phyloP scores from a whole-genome alignment of 2,888 invertebrate species.

The Caenorhabditis sulstoni region DNA sequence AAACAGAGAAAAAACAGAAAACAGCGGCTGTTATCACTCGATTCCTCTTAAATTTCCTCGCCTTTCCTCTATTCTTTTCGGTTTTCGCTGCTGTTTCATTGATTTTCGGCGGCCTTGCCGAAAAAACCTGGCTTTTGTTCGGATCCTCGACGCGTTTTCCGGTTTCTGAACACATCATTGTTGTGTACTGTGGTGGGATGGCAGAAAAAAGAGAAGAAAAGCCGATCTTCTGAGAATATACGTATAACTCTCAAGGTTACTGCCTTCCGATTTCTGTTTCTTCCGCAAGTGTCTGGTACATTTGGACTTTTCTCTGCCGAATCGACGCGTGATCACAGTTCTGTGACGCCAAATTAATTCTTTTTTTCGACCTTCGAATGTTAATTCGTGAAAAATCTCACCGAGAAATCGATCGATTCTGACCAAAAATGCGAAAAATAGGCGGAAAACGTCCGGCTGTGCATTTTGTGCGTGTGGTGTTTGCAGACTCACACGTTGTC shows the following conservation, averaged over 20 bases:
- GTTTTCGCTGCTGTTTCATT: not conserved
- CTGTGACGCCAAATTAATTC: too few relatives aligned
- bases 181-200: slow-evolving; percentile 26
- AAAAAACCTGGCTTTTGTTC: slow-evolving; percentile 8
- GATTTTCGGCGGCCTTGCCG: not conserved
- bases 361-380: too few relatives aligned
- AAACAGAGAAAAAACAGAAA: slow-evolving; percentile 16
- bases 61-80: not conserved
- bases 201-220: slow-evolving; percentile 9
- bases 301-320: not conserved
- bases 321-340: too few relatives aligned
- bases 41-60: slow-evolving; percentile 25
- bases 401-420: too few relatives aligned
- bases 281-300: not conserved
- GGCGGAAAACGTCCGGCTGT: too few relatives aligned
- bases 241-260: slow-evolving; percentile 10
- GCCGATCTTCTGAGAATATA: too few relatives aligned
- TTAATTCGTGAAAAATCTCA: too few relatives aligned
- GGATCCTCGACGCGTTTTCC: slow-evolving; percentile 14
- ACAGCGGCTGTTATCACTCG: slow-evolving; percentile 39
- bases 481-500: too few relatives aligned
- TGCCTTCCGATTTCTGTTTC: not conserved
- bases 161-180: slow-evolving; percentile 14
- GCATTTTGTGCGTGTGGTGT: too few relatives aligned
- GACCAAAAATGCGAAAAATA: too few relatives aligned